These are phyloP conservation scores for Charaxes varanes DNA, from an alignment of 1,140 invertebrate species.

Conservation along the genomic window DNA sequence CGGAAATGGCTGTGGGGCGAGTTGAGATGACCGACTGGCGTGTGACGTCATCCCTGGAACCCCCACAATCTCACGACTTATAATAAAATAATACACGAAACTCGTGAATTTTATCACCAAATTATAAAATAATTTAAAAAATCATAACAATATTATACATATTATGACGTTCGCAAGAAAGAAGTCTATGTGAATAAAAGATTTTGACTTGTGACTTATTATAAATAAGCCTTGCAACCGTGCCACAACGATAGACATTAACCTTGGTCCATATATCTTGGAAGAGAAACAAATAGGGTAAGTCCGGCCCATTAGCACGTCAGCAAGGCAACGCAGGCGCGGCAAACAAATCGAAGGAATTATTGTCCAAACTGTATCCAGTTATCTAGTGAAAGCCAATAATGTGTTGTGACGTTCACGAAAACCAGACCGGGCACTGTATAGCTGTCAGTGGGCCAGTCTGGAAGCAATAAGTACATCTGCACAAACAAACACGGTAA, in stretches of 20 bases:
- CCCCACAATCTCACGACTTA: too few species aligned
- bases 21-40: too few species aligned
- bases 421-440: slow-evolving; percentile 32
- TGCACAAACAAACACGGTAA: slow-evolving; percentile 47
- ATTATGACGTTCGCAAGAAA: too few species aligned
- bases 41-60: too few species aligned
- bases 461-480: slow-evolving; percentile 30
- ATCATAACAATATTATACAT: too few species aligned
- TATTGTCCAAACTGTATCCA: slow-evolving; percentile 35
- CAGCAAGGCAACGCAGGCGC: slow-evolving; percentile 23
- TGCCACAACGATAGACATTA: slow-evolving; percentile 30
- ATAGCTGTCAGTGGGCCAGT: slow-evolving; percentile 31
- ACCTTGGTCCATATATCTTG: slow-evolving; percentile 40
- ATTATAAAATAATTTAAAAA: too few species aligned
- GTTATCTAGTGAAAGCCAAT: slow-evolving; percentile 37
- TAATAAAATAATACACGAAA: too few species aligned
- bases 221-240: not conserved
- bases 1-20: too few species aligned
- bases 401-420: slow-evolving; percentile 45
- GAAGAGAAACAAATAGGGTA: slow-evolving; percentile 31
- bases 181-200: too few species aligned
- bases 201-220: too few species aligned
- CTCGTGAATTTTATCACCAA: too few species aligned
- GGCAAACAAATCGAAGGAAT: slow-evolving; percentile 41
- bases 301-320: slow-evolving; percentile 27